Evolutionary conservation across 2,888 invertebrate genomes (phyloP).

Genomic region (Galeruca laticollis): DNA sequence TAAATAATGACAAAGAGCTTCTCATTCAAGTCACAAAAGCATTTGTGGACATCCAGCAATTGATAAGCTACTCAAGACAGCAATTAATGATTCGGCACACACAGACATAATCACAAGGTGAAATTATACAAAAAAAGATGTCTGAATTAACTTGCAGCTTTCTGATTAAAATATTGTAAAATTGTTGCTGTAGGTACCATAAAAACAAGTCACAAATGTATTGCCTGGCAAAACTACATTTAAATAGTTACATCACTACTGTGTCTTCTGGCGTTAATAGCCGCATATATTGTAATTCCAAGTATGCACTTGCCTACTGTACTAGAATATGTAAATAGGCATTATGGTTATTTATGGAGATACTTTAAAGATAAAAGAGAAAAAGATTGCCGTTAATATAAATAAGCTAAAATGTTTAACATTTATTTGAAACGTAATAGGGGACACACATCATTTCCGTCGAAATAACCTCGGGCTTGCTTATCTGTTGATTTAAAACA

Average conservation of each 20-base stretch:
- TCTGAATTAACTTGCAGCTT: not conserved
- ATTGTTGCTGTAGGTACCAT: not conserved
- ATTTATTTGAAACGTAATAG: not conserved
- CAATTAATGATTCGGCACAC: too few species aligned
- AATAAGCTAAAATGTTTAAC: not conserved
- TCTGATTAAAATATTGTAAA: not conserved
- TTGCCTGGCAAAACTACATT: not conserved
- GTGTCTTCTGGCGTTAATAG: conserved; percentile 5
- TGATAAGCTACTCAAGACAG: too few species aligned
- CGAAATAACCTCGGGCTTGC: not conserved
- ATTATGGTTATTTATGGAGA: conserved; percentile 5
- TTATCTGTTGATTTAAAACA: not conserved
- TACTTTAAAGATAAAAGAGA: not conserved
- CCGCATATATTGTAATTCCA: not conserved
- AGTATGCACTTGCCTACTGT: conserved; percentile 3
- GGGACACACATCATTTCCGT: not conserved
- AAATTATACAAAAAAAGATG: not conserved
- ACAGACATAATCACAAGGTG: too few species aligned
- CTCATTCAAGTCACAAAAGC: too few species aligned
- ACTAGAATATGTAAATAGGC: not conserved
- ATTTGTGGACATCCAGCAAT: too few species aligned
- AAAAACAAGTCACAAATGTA: not conserved
- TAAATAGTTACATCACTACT: conserved; percentile 6
- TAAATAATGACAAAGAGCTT: too few species aligned
- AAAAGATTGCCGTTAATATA: not conserved